These are phyloP conservation scores for Ligdia adustata DNA, from an alignment of 2,888 invertebrate genomes.

Conservation along the genomic window DNA sequence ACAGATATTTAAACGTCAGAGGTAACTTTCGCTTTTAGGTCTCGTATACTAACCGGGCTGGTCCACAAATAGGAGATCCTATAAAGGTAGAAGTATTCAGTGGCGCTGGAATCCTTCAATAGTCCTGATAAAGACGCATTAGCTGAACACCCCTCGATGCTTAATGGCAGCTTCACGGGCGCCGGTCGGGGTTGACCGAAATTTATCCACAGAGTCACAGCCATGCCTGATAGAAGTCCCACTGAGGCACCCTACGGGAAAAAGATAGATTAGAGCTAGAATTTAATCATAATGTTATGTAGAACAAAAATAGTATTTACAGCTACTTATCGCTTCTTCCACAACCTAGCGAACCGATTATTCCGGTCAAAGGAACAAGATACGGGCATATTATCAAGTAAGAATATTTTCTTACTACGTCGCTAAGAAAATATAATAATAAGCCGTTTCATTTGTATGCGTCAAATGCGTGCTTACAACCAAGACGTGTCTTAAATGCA, in stretches of 20 bases:
- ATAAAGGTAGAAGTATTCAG: conserved; percentile 86
- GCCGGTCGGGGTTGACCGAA: conserved; percentile 91
- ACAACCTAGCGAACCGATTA: no score
- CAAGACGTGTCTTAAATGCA: no score
- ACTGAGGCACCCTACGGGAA: conserved; percentile 86
- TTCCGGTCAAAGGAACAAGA: no score
- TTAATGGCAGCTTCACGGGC: conserved; percentile 80
- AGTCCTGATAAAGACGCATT: conserved; percentile 51
- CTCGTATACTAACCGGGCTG: conserved; percentile 66
- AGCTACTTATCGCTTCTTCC: no score
- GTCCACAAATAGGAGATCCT: conserved; percentile 90
- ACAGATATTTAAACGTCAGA: no score
- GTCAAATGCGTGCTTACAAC: no score
- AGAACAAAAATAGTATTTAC: neutral
- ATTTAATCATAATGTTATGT: neutral
- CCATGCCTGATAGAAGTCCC: conserved; percentile 86
- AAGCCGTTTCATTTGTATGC: no score
- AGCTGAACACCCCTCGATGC: conserved; percentile 81
- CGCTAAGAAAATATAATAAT: no score
- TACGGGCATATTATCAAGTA: no score
- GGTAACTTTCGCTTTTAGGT: no score
- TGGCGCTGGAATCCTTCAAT: conserved; percentile 34
- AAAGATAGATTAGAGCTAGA: neutral
- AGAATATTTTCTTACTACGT: no score
- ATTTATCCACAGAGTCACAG: conserved; percentile 91